Conservation (phyloP, 2,888 invertebrate species). For the Tricholauxania praeusta region DNA sequence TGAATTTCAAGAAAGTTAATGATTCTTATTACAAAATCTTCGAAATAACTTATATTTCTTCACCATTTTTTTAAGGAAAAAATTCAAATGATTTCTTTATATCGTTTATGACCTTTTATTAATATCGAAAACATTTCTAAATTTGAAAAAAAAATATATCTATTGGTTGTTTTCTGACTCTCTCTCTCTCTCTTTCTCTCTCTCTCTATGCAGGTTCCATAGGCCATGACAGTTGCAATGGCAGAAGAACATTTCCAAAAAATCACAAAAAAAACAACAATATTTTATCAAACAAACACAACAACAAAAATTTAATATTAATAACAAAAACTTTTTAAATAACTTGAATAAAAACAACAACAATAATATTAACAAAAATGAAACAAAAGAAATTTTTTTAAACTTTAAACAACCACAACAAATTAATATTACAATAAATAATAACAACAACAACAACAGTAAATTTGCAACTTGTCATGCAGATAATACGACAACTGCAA, state of each 20-base stretch:
- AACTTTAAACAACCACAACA: slow-evolving; percentile 45
- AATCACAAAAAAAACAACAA: slow-evolving; percentile 59
- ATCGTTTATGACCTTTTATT: too few species aligned
- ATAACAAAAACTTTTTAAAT: slow-evolving; percentile 41
- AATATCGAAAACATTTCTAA: too few species aligned
- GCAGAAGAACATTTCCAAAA: slow-evolving; percentile 60
- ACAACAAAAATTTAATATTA: slow-evolving; percentile 40
- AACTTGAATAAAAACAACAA: slow-evolving; percentile 48
- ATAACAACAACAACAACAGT: slow-evolving; percentile 38
- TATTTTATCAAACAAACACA: slow-evolving; percentile 45
- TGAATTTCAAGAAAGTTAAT: too few species aligned
- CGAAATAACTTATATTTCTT: too few species aligned
- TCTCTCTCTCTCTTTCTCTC: slow-evolving; percentile 21
- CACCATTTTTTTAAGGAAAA: too few species aligned
- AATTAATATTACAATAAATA: slow-evolving; percentile 46
- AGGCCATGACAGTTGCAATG: slow-evolving; percentile 81
- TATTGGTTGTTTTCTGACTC: too few species aligned
- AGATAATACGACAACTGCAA: too few species aligned
- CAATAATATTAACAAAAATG: slow-evolving; percentile 47
- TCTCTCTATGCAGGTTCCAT: slow-evolving; percentile 74
- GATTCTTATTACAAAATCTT: too few species aligned
- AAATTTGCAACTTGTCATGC: slow-evolving; percentile 31
- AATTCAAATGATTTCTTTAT: too few species aligned
- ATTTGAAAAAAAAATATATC: too few species aligned
- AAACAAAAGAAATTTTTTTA: slow-evolving; percentile 42